Percentiles rank a stretch among this genome's conserved stretches.
phyloP scores from a whole-genome alignment of 2,113 vertebrate species.

The Phylloscopus trochiloides region DNA sequence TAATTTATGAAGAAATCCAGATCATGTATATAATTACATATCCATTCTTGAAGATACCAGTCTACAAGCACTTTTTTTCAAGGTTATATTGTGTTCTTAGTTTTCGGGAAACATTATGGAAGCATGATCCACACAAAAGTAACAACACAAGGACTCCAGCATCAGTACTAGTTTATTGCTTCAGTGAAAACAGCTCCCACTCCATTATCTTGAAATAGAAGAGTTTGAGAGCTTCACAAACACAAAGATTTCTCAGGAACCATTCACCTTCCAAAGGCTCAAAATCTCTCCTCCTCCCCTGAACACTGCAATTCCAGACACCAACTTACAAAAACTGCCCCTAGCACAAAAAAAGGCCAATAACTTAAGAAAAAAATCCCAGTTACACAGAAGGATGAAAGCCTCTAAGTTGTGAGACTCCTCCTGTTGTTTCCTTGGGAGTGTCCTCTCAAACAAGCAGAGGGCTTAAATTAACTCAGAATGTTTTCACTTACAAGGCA shows the following conservation, averaged over 20 bases:
- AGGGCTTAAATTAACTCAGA: not conserved
- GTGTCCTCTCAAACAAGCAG: not conserved
- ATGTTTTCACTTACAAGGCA: not conserved
- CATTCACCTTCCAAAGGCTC: not conserved
- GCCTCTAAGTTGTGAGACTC: fast-evolving
- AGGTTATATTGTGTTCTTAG: not conserved
- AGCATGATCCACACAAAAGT: not conserved
- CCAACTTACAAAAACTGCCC: not conserved
- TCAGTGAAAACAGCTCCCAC: not conserved
- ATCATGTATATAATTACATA: not conserved
- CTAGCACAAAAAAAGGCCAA: not conserved
- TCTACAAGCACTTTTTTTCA: not conserved
- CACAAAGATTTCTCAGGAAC: not conserved
- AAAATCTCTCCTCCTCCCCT: not conserved
- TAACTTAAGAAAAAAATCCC: not conserved
- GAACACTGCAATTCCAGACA: fast-evolving
- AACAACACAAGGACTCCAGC: not conserved
- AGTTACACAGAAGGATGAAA: not conserved
- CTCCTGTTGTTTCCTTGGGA: not conserved
- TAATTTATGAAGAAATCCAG: constrained; percentile 12
- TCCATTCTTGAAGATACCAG: not conserved
- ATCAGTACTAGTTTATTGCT: not conserved
- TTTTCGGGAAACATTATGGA: not conserved
- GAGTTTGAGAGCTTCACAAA: not conserved
- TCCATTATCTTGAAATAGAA: not conserved